Conservation (phyloP, 2,113 vertebrate genomes). For the Leucosticte australis region DNA sequence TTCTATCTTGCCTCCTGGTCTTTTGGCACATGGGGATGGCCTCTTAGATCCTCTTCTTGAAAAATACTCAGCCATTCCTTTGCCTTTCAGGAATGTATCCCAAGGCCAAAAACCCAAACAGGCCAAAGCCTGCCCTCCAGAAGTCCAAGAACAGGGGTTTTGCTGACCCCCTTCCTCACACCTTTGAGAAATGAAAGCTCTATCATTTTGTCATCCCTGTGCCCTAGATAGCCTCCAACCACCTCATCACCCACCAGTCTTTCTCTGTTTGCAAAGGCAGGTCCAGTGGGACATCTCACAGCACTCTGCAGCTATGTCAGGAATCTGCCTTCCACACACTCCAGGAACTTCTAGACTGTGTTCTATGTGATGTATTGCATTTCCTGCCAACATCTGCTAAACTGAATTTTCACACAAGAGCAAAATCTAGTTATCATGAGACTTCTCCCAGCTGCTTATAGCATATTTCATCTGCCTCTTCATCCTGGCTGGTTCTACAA, state of each 20-base stretch:
- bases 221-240: not conserved
- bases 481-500: not conserved
- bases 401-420: not conserved
- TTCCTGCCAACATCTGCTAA: not conserved
- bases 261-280: not conserved
- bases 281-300: not conserved
- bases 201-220: not conserved
- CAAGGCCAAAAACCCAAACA: not conserved
- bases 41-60: not conserved
- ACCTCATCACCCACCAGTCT: not conserved
- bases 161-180: not conserved
- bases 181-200: not conserved
- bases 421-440: not conserved
- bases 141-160: not conserved
- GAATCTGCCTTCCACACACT: not conserved
- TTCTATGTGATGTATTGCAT: not conserved
- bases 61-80: not conserved
- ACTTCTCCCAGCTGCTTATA: not conserved
- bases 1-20: accelerated
- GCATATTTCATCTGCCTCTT: not conserved
- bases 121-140: not conserved
- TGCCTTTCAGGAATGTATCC: not conserved
- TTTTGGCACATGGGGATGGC: not conserved
- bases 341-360: not conserved
- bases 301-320: not conserved